Conservation (phyloP, 2,888 invertebrate species). For the Stenodema calcarata region DNA sequence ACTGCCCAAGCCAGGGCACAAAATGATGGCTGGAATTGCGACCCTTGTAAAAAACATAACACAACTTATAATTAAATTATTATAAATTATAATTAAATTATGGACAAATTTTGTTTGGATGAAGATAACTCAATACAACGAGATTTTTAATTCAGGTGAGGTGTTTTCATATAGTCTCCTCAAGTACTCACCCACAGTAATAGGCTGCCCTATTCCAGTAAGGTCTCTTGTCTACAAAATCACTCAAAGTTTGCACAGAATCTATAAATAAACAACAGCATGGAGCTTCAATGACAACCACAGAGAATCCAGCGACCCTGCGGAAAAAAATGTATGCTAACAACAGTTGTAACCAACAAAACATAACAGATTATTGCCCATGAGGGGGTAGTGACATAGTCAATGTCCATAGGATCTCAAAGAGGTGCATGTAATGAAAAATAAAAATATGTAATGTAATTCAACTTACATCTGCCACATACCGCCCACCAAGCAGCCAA, state of each 20-base stretch:
- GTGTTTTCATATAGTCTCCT: too few species aligned
- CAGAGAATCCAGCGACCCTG: constrained; percentile 82
- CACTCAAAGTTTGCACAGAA: constrained; percentile 85
- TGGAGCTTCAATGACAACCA: constrained; percentile 91
- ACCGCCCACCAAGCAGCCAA: constrained; percentile 76
- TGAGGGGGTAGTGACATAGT: too few species aligned
- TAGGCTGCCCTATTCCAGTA: constrained; percentile 87
- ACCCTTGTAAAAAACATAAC: constrained; percentile 66
- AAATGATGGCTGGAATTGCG: constrained; percentile 78
- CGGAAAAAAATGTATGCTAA: constrained; percentile 43
- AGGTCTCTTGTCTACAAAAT: constrained; percentile 82
- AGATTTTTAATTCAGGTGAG: too few species aligned
- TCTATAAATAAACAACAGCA: constrained; percentile 97
- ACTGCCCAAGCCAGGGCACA: constrained; percentile 77
- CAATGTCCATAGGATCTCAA: too few species aligned
- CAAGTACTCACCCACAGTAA: constrained; percentile 79
- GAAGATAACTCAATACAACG: too few species aligned
- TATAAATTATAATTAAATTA: too few species aligned
- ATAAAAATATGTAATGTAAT: neutral
- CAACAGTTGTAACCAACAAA: neutral
- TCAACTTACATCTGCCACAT: constrained; percentile 77
- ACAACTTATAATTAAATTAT: constrained; percentile 54
- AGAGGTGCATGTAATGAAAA: neutral
- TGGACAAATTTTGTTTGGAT: too few species aligned
- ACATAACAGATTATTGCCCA: too few species aligned